Base-by-base conservation (phyloP, 2,797 vertebrate species). In the Myotis findleyi region DNA sequence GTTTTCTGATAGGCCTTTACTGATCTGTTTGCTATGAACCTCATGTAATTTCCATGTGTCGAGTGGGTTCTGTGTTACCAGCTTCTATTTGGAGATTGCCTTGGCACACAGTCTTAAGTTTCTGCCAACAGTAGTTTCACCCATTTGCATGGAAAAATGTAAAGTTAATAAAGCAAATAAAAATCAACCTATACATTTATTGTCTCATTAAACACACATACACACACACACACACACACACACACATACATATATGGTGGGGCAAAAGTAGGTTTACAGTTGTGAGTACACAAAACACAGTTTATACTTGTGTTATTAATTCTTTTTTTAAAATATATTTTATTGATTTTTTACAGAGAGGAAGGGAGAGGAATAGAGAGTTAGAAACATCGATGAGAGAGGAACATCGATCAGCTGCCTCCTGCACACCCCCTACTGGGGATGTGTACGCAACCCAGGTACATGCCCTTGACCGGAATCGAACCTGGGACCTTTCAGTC, bases 151-250 rank as follows among this genome's bases (percentile, higher is more conserved):
- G 96, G 89, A 96, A 96, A 96, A 93, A 77, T 91, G 69, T 97
- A 76, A 97, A 91, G 80, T 95, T 91, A 97, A 97, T 97, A 97
- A 97, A 97, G 93, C 77, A 95, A 17, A 89, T 85, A 72, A 97
- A 95, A 96, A 95, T 36, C 79, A 94, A 88, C 38, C 23, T 96
- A 55, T 71, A 82, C 51, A 81, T 71, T 84, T 84, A 93, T 91
- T 95, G 79, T 96, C 53, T 97, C 89, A 87, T 87, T 94, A 55
- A 88, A 93, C 12, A 30, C 59, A 62, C 86, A 93, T 2, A 59
- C 23, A 27, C 23, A 27, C 25, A 59, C 12, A 81, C 12, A 30
- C 59, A 62, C 86, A 93, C 7, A 59, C 23, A 27, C 23, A 27
- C 25, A 59, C 12, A 81, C 30, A 47, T n/a, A 30, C 41, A 30